Percentiles rank a stretch among this genome's conserved stretches.
These are phyloP conservation scores for Philereme vetulata DNA, from an alignment of 2,888 invertebrate genomes.

Conservation along the genomic window DNA sequence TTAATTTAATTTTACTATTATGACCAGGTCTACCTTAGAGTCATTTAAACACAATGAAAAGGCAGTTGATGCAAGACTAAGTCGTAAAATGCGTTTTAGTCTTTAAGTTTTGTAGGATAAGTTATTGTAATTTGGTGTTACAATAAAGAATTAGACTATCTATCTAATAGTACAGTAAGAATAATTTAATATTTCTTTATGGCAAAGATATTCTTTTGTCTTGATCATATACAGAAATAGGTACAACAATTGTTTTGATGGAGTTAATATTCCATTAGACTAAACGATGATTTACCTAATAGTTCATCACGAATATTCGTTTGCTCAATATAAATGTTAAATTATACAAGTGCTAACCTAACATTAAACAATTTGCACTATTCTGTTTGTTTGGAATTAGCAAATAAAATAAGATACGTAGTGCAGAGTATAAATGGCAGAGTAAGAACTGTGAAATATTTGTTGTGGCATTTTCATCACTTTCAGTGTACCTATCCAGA, in stretches of 20 bases:
- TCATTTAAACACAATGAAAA: slow-evolving; percentile 6
- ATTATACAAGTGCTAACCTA: slow-evolving; percentile 24
- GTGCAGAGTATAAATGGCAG: not conserved
- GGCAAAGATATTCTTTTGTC: too few relatives aligned
- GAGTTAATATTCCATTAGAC: slow-evolving; percentile 5
- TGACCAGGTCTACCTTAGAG: slow-evolving; percentile 3
- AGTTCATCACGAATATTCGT: slow-evolving; percentile 20
- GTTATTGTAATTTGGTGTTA: too few relatives aligned
- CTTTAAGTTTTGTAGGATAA: not conserved
- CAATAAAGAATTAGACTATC: too few relatives aligned
- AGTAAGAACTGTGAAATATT: slow-evolving; percentile 4
- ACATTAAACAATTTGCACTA: slow-evolving; percentile 17
- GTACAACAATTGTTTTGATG: not conserved
- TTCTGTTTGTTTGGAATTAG: slow-evolving; percentile 18
- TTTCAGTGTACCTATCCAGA: slow-evolving; percentile 4
- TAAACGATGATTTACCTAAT: slow-evolving; percentile 23
- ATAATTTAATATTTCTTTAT: too few relatives aligned
- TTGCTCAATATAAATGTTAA: slow-evolving; percentile 24
- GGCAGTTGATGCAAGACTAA: not conserved
- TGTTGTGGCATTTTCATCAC: slow-evolving; percentile 6
- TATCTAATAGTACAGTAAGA: too few relatives aligned
- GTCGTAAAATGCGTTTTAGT: not conserved
- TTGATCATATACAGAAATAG: too few relatives aligned
- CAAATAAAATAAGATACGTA: slow-evolving; percentile 15
- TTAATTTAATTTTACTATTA: slow-evolving; percentile 40